phyloP scores from a whole-genome alignment of 2,888 invertebrate genomes.

The Micoletzkya japonica region DNA sequence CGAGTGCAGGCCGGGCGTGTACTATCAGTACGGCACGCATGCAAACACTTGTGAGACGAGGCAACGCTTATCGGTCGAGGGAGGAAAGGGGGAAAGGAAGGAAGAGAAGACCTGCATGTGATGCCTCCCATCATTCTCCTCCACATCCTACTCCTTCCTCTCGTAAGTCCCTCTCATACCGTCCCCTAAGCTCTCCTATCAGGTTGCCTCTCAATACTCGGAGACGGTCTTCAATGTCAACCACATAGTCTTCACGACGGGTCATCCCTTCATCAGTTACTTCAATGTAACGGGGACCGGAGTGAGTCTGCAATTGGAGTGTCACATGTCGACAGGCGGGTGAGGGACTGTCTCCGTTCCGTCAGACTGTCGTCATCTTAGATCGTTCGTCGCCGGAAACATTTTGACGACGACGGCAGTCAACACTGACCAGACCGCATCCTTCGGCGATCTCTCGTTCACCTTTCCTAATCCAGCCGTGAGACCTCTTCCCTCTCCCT shows the following conservation, averaged over 20 bases:
- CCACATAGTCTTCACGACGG: not conserved
- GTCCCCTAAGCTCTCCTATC: not conserved
- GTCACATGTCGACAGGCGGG: not conserved
- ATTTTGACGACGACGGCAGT: not conserved
- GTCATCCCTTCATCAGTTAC: conserved; percentile 7
- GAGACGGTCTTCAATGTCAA: not conserved
- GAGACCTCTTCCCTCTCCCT: too few relatives aligned
- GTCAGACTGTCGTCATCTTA: not conserved
- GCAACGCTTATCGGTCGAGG: conserved; percentile 23
- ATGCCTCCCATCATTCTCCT: not conserved
- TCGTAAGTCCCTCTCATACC: not conserved
- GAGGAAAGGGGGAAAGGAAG: not conserved
- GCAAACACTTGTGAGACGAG: conserved; percentile 21
- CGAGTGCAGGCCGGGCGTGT: too few relatives aligned
- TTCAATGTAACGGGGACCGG: conserved; percentile 5
- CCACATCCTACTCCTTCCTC: conserved; percentile 6
- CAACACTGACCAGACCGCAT: not conserved
- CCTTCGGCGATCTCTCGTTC: conserved; percentile 7
- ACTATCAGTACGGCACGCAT: not conserved
- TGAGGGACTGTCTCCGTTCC: not conserved
- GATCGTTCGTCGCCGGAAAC: not conserved
- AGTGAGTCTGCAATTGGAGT: conserved; percentile 2
- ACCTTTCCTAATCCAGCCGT: conserved; percentile 12
- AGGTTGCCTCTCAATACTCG: not conserved
- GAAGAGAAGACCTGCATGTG: conserved; percentile 21